These are phyloP conservation scores for Pangasianodon gigas DNA, from an alignment of 2,113 vertebrate species.

Conservation along the genomic window DNA sequence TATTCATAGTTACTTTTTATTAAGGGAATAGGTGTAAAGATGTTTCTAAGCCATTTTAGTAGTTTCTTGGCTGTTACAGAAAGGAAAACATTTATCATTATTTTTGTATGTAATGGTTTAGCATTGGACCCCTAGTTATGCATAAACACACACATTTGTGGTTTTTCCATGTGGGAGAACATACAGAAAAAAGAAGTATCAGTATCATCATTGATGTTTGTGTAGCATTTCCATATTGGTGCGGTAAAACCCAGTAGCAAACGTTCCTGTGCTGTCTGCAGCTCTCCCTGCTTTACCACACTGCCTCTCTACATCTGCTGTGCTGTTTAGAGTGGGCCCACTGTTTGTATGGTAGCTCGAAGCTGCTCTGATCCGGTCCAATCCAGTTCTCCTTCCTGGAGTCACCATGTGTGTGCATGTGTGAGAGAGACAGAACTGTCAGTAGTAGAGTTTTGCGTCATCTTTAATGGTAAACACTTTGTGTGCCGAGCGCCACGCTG, in stretches of 20 bases:
- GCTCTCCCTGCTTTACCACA: neutral
- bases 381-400: slow-evolving; percentile 19
- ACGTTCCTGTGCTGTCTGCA: neutral
- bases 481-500: neutral
- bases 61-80: neutral
- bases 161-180: neutral
- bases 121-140: neutral
- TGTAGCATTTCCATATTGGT: neutral
- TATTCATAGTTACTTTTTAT: neutral
- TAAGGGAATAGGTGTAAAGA: neutral
- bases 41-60: neutral
- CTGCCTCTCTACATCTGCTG: neutral
- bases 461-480: slow-evolving; percentile 38
- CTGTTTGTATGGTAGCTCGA: slow-evolving; percentile 25
- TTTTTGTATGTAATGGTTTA: neutral
- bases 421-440: slow-evolving; percentile 9
- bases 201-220: neutral
- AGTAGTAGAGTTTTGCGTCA: slow-evolving; percentile 41
- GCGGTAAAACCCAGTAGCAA: neutral
- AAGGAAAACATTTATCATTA: neutral
- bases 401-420: slow-evolving; percentile 3
- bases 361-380: slow-evolving; percentile 32
- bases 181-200: neutral
- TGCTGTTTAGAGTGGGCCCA: slow-evolving; percentile 24
- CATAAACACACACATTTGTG: neutral